Evolutionary conservation across 2,113 vertebrate species (phyloP), one percentile per base, ranked within the genome.

Genomic region (Penelope pileata): DNA sequence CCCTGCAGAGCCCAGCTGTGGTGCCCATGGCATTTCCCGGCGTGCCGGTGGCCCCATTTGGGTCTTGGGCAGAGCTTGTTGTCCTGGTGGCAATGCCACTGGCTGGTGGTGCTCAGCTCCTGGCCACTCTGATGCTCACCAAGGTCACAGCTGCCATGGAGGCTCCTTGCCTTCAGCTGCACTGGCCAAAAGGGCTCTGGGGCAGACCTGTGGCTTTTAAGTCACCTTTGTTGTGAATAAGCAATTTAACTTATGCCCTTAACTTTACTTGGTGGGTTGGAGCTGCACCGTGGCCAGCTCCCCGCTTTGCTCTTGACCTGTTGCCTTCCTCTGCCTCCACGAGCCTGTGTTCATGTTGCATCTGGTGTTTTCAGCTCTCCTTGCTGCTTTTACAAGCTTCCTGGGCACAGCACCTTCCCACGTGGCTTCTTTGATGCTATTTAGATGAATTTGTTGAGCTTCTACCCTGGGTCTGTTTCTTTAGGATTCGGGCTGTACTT

Each of bases 1-100:
- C 30, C 4, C 1, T 1, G 2, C 54, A 75, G 69, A 92, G 27
- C 74, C 34, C 32, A 59, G 62, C 87, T 85, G 1, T 43, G 7
- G 69, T 34, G 5, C 76, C 73, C 34, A 14, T 17, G 77, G 75
- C 38, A 10, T 38, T 53, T 42, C 4, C 4, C 8, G 79, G 68
- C 0, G 0, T 67, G 83, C 53, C 1, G 0, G 79, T 0, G 0
- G 72, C 67, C 18, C 2, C 30, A 0, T 27, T 85, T 94, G 95
- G 79, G 45, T 80, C 76, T 83, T 2, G 0, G 82, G 82, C 95
- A 91, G 18, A 6, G 4, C 91, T 94, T 94, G 34, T 83, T 94
- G 95, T 90, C 67, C 72, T 93, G 75, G 91, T 95, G 92, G 82
- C 83, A 90, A 60, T 43, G 12, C 40, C 75, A 90, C 93, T 60